Percentiles rank a stretch among this genome's conserved stretches.
These are phyloP conservation scores for Tetragonula carbonaria DNA, from an alignment of 2,888 invertebrate species.

Conservation along the genomic window DNA sequence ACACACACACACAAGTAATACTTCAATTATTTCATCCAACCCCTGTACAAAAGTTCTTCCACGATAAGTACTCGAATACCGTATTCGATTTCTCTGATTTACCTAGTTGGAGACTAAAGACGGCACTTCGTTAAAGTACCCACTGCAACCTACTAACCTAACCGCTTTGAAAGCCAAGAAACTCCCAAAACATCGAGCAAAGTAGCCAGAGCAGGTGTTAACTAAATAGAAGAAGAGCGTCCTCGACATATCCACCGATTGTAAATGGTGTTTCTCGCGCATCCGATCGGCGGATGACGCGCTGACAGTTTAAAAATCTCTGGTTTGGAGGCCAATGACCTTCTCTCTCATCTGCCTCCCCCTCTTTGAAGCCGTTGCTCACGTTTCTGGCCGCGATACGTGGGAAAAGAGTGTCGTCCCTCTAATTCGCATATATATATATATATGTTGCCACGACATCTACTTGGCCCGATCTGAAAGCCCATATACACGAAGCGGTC, in stretches of 20 bases:
- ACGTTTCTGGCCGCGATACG: conserved; percentile 30
- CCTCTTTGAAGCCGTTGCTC: conserved; percentile 25
- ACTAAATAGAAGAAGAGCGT: conserved; percentile 5
- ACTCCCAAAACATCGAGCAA: neutral
- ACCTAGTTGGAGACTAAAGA: too few species aligned
- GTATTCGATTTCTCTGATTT: too few species aligned
- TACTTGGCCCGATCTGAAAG: conserved; percentile 62
- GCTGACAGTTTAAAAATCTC: conserved; percentile 19
- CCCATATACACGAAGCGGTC: conserved; percentile 31
- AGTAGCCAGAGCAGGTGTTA: neutral
- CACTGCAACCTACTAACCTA: too few species aligned
- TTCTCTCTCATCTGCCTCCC: conserved; percentile 4
- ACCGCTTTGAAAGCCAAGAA: neutral
- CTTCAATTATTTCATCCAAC: too few species aligned
- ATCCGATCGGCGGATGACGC: neutral
- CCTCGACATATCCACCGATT: neutral
- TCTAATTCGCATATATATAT: conserved; percentile 45
- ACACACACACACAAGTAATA: too few species aligned
- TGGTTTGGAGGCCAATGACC: conserved; percentile 54
- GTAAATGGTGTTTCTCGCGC: conserved; percentile 4
- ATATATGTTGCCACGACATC: conserved; percentile 36
- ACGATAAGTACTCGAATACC: too few species aligned
- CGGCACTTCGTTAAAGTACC: too few species aligned
- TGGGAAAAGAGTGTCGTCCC: conserved; percentile 57
- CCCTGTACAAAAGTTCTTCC: too few species aligned